Evolutionary conservation across 1,140 invertebrate species (phyloP), one percentile per base, ranked within the genome.

Genomic region (Ooceraea biroi): DNA sequence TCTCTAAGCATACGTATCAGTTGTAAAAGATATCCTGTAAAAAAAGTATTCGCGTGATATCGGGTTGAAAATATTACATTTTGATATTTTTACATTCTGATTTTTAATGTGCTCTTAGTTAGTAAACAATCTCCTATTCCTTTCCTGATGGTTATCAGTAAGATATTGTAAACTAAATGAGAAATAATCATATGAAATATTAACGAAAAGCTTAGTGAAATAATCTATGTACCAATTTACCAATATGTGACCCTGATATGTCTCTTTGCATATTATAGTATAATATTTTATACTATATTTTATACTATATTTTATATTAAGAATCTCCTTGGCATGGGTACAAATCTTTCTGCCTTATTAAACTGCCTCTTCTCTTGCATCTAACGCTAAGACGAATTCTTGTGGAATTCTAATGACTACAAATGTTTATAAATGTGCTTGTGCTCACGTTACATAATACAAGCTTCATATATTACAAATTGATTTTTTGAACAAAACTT

Each of bases 371-470:
- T 73, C 52, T 30, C 71, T 58, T 73, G 36, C 36, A 73, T 73
- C 71, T 73, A 73, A 73, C 69, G 30, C 19, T 58, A 58, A 57
- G 52, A 73, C 41, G 52, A 52, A 73, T 73, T 71, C 68, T 71
- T 5, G 48, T 10, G 8, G 25, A 50, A 69, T 69, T 69, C 46
- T 30, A 27, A 69, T 50, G 22, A 69, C 22, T n/a, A 52, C n/a
- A 52, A 25, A 30, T 52, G 36, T n/a, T 11, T 55, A 71, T 36
- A 71, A 10, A 19, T 44, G 46, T 7, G 61, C 27, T 48, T 69
- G 44, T 25, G 46, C 17, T 12, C 66, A 69, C 11, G 11, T 36
- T 36, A 36, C 48, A 4, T 14, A 50, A 17, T 10, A n/a, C 14
- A 19, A 11, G 10, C 11, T 71, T 50, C 11, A 1, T 11, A n/a